phyloP scores from a whole-genome alignment of 2,888 invertebrate species.

The Steinernema carpocapsae region DNA sequence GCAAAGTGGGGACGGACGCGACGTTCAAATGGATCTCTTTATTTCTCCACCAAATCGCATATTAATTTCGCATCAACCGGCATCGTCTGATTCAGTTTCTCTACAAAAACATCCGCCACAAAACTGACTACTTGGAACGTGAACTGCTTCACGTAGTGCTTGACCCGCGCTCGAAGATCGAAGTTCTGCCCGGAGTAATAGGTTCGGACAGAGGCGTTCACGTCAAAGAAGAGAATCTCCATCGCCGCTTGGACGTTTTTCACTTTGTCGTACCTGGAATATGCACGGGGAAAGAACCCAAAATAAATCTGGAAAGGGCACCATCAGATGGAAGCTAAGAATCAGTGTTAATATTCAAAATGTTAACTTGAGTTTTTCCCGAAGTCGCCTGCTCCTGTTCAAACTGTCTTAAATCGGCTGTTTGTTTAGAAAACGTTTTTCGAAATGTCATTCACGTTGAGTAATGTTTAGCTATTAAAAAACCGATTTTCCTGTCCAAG shows the following conservation, averaged over 20 bases:
- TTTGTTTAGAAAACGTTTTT: no score
- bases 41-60: slow-evolving; percentile 23
- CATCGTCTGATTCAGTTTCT: neutral
- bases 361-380: no score
- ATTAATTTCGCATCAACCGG: slow-evolving; percentile 15
- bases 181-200: neutral
- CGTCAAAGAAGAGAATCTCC: slow-evolving; percentile 43
- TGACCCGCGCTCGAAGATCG: slow-evolving; percentile 34
- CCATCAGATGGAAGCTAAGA: no score
- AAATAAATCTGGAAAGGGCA: no score
- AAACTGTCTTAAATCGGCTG: no score
- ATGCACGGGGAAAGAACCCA: no score
- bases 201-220: slow-evolving; percentile 31
- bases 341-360: no score
- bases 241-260: slow-evolving; percentile 41
- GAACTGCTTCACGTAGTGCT: slow-evolving; percentile 42
- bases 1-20: neutral
- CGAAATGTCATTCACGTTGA: no score
- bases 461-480: no score
- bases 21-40: slow-evolving; percentile 4
- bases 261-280: slow-evolving; percentile 36
- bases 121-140: slow-evolving; percentile 26
- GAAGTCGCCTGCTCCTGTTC: no score
- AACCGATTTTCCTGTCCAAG: no score
- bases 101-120: neutral